Evolutionary conservation across 2,113 vertebrate species (phyloP).

Genomic region (human): DNA sequence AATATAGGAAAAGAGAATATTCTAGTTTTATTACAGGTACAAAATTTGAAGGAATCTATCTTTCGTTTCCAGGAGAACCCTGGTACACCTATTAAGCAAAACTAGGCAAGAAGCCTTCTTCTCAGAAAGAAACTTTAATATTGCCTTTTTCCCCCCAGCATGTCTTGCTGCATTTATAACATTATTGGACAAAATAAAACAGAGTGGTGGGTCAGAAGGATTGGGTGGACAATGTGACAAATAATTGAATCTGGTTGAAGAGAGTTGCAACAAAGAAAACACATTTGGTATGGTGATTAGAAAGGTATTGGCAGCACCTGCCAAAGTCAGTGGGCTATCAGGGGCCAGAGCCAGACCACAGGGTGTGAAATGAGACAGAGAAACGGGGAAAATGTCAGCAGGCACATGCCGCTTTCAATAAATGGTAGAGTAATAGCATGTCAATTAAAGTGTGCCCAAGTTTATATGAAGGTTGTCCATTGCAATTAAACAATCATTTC

Average conservation of each 20-base stretch:
- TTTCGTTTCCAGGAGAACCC: neutral
- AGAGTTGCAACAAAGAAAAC: neutral
- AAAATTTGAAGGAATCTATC: neutral
- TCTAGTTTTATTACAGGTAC: neutral
- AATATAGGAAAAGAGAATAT: neutral
- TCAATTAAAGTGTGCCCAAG: neutral
- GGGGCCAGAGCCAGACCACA: neutral
- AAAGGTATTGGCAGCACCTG: neutral
- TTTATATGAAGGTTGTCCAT: neutral
- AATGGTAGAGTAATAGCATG: neutral
- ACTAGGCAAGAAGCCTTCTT: neutral
- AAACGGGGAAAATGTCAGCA: neutral
- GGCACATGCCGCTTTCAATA: slow-evolving; percentile 12
- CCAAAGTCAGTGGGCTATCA: neutral
- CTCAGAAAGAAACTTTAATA: neutral
- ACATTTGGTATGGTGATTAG: slow-evolving; percentile 18
- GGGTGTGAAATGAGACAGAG: slow-evolving; percentile 38
- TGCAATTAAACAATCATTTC: slow-evolving; percentile 30
- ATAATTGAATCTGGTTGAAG: neutral
- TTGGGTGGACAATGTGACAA: neutral
- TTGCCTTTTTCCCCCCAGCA: neutral
- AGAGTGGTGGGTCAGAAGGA: neutral
- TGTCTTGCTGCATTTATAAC: neutral
- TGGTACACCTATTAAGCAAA: neutral
- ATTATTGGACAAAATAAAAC: neutral